Base-by-base conservation (phyloP, 2,888 invertebrate genomes). In the Andrena fulva region DNA sequence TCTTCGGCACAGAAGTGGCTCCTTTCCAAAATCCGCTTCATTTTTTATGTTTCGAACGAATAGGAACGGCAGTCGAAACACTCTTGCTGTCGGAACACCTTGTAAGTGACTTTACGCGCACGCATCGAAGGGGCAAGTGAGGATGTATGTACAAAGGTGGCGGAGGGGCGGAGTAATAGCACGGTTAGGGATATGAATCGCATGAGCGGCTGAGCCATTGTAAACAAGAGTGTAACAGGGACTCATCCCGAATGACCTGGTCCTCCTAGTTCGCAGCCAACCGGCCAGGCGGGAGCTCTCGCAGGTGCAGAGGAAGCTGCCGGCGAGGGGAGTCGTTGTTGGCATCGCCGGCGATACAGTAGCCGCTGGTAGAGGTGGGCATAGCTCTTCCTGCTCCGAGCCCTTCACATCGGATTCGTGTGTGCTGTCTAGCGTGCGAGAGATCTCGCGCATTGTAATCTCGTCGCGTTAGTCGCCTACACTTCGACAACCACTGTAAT, bases 161-260 rank as follows among this genome's bases (percentile, higher is more conserved):
- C 54, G 75, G 62, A 60, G 75, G 35, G 48, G 67, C 7, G 72
- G 73, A 66, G 71, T 67, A 77, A 69, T 63, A 63, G 80, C 48
- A 84, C 83, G 86, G 81, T 74, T 73, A 84, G 89, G 91, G 91
- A 92, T 92, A 90, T 90, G 92, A 92, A 88, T 92, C 90, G 91
- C 90, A 90, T 86, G 91, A 90, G 85, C 90, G 89, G 91, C 89
- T 91, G 89, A 93, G 92, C 93, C 90, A 92, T 90, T 93, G 93
- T 93, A 93, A 93, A 93, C 92, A 92, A 90, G 91, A 89, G 89
- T 91, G 91, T 93, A 91, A 93, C 92, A 92, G 84, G 90, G 91
- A 90, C 91, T 92, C 89, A 92, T 91, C 91, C 86, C 85, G 70
- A 85, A 68, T 87, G 89, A 89, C 86, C 90, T 64, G 82, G 72